Base-by-base conservation (phyloP, 2,888 invertebrate genomes). In the Mycalesis mineus region DNA sequence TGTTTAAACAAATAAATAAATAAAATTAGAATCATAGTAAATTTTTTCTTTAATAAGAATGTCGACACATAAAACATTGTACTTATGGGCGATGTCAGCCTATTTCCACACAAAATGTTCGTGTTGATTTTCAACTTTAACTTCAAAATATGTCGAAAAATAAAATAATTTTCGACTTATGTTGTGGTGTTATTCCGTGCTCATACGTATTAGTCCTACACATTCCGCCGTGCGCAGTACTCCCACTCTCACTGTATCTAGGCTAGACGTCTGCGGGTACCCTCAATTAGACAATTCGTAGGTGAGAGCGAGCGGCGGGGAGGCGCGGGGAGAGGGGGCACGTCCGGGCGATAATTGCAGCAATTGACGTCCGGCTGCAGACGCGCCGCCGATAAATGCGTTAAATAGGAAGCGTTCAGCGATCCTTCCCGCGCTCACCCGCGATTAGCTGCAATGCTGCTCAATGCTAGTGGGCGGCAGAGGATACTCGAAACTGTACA, bases 261-360 rank as follows among this genome's bases (percentile, higher is more conserved):
- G 36, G n/a, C 33, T 31, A 69, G 66, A 63, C 68, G 70, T 73
- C 68, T 72, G 14, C 22, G 62, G 63, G 33, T 17, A 7, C 39
- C 64, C 69, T 70, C 70, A 73, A 73, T 77, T 71, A 77, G 68
- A 59, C 68, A 9, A 65, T 68, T 67, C 66, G 68, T 65, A 64
- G 64, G 47, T 13, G 17, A 17, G 37, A 22, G 33, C 36, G 22
- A 5, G 22, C 11, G 22, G 22, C 11, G 9, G 17, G 39, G 60
- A 33, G 57, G 36, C 36, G 36, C 29, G 13, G 31, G 70, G 67
- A 68, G 70, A 70, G 49, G 70, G 71, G 62, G 72, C 72, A 71
- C 58, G 56, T 67, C 65, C 66, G 64, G 50, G 48, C 41, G 41
- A 70, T 74, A 66, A 77, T 73, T 73, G 71, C 64, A 61, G 62